Evolutionary conservation across 1,140 invertebrate species (phyloP), one percentile per base, ranked within the genome.

Genomic region (Meloidogyne exigua): DNA sequence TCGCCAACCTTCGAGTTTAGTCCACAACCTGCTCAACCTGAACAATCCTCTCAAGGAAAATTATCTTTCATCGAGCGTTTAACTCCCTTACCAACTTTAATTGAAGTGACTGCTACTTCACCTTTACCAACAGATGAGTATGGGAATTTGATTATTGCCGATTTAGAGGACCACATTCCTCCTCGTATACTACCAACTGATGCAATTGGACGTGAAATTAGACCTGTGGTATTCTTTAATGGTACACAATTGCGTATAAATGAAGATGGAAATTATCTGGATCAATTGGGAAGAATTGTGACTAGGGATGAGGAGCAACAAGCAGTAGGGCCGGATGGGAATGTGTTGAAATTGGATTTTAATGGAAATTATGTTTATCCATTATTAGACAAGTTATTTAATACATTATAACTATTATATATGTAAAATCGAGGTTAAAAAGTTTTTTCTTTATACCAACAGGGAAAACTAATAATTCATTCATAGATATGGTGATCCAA

Each of bases 291-390:
- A 13, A 23, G 75, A 32, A 62, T 67, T 32, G 70, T 83, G 7
- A 68, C 62, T n/a, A 42, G 66, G 10, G 72, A 83, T 63, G 76
- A 84, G 4, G 78, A 80, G 1, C 68, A 77, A 32, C 62, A 68
- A 39, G 73, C 79, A 36, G 23, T 85, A 1, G 80, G 75, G 2
- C 84, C 84, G 10, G 80, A 87, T 64, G 82, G 82, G 0, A 57
- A 76, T 12, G 62, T 71, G 36, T 69, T 85, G 28, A 65, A 71
- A 44, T 72, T 79, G 39, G 76, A 84, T 75, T 49, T 39, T 1
- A 36, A 86, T n/a, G 85, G 81, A 13, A 76, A 85, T 26, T 85
- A 72, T 65, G 57, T 85, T 7, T 85, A 87, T 77, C 84, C 83
- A 39, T 63, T 76, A 63, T 64, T 84, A 23, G 85, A 84, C 57